Evolutionary conservation across 2,797 vertebrate genomes (phyloP).

Genomic region (Cetoscarus ocellatus): DNA sequence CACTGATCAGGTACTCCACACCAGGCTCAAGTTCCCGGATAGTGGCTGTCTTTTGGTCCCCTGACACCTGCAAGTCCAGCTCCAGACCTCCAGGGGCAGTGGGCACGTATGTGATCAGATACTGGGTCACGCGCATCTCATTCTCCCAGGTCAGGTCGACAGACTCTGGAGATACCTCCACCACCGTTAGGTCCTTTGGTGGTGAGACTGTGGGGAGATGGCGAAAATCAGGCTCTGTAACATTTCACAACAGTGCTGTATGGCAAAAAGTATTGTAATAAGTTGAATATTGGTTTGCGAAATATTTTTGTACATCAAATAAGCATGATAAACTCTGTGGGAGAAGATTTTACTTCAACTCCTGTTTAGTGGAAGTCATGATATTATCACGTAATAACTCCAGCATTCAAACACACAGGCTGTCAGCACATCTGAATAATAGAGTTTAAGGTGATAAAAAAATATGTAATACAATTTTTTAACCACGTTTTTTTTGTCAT

Average conservation of each 20-base stretch:
- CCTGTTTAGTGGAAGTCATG: no score
- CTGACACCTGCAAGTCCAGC: slow-evolving; percentile 91
- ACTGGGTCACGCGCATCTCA: slow-evolving; percentile 92
- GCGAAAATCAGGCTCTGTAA: slow-evolving; percentile 13
- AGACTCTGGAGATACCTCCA: slow-evolving; percentile 90
- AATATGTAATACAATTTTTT: no score
- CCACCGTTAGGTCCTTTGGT: slow-evolving; percentile 91
- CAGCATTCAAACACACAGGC: no score
- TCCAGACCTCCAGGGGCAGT: slow-evolving; percentile 92
- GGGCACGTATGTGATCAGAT: slow-evolving; percentile 92
- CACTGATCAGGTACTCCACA: slow-evolving; percentile 95
- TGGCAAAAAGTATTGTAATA: background rate
- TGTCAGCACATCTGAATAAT: no score
- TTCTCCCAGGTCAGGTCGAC: slow-evolving; percentile 96
- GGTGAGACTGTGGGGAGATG: slow-evolving; percentile 88
- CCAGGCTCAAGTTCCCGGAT: slow-evolving; percentile 94
- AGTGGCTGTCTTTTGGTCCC: slow-evolving; percentile 90
- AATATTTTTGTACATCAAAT: no score
- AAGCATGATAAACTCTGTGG: no score
- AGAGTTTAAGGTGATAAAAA: no score
- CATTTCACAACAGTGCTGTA: background rate
- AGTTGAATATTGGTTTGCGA: no score
- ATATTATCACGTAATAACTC: no score
- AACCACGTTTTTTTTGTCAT: no score
- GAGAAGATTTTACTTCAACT: no score